Evolutionary conservation across 2,888 invertebrate genomes (phyloP).

Genomic region (Diarsia mendica): DNA sequence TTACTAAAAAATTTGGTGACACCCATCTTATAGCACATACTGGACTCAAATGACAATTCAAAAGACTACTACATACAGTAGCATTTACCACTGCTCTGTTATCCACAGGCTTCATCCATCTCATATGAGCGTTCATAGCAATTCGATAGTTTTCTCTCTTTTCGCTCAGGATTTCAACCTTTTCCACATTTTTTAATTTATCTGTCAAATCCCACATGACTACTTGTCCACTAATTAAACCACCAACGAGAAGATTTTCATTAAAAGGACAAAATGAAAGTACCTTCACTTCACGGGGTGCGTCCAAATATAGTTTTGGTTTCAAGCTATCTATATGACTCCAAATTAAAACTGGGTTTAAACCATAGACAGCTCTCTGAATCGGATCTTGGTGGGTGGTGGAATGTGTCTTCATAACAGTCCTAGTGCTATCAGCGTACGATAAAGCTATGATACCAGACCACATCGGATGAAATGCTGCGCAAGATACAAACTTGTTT

Average conservation of each 20-base stretch:
- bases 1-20: slow-evolving; percentile 90
- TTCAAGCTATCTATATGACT: slow-evolving; percentile 92
- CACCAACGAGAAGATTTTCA: slow-evolving; percentile 93
- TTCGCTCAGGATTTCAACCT: slow-evolving; percentile 90
- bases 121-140: slow-evolving; percentile 91
- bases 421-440: slow-evolving; percentile 91
- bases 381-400: slow-evolving; percentile 85
- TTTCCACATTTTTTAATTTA: slow-evolving; percentile 91
- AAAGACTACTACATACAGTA: slow-evolving; percentile 91
- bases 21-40: slow-evolving; percentile 93
- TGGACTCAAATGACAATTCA: slow-evolving; percentile 91
- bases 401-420: slow-evolving; percentile 80
- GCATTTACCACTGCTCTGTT: slow-evolving; percentile 90
- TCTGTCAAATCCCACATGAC: slow-evolving; percentile 93
- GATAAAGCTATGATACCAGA: slow-evolving; percentile 92
- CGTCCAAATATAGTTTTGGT: slow-evolving; percentile 93
- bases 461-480: slow-evolving; percentile 93
- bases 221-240: slow-evolving; percentile 93
- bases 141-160: slow-evolving; percentile 91
- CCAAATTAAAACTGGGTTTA: slow-evolving; percentile 93
- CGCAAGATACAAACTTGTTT: slow-evolving; percentile 92
- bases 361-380: slow-evolving; percentile 90
- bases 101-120: slow-evolving; percentile 92
- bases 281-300: slow-evolving; percentile 91
- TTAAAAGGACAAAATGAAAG: slow-evolving; percentile 93